Percentiles rank a stretch among this genome's conserved stretches.
Conservation (phyloP, 2,797 vertebrate genomes). For the Lophius americanus region DNA sequence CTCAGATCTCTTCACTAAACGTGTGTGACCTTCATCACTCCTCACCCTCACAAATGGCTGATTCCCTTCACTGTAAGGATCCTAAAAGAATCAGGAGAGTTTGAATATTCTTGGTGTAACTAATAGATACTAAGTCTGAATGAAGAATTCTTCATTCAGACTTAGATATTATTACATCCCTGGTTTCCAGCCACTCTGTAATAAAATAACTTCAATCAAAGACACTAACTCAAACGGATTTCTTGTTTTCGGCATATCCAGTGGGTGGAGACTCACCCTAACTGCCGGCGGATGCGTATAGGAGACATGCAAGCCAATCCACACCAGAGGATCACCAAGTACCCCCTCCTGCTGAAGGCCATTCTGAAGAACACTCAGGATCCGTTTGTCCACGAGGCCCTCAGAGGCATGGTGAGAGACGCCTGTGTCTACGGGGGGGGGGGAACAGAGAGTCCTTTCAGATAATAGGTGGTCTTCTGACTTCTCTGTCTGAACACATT, state of each 20-base stretch:
- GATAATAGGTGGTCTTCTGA: not conserved
- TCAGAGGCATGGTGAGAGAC: conserved; percentile 80
- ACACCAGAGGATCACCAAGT: conserved; percentile 89
- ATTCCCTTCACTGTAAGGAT: too few relatives aligned
- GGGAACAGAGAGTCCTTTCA: not conserved
- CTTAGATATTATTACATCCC: too few relatives aligned
- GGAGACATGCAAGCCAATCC: conserved; percentile 89
- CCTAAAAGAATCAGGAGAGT: too few relatives aligned
- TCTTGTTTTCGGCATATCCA: conserved; percentile 47
- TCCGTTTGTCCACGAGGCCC: conserved; percentile 47
- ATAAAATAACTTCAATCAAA: not conserved
- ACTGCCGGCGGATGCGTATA: conserved; percentile 82
- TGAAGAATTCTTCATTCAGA: too few relatives aligned
- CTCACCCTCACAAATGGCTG: too few relatives aligned
- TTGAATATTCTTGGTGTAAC: too few relatives aligned
- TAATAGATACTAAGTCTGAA: too few relatives aligned
- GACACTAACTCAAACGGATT: not conserved
- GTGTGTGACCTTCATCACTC: too few relatives aligned
- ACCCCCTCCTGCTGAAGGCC: conserved; percentile 86
- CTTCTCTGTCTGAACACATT: not conserved
- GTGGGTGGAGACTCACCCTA: conserved; percentile 89
- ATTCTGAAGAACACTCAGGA: conserved; percentile 82
- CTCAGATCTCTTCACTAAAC: too few relatives aligned
- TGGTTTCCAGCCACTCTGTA: not conserved
- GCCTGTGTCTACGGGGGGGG: accelerated